Percentiles rank a stretch among this genome's conserved stretches.
Conservation (phyloP, 2,113 vertebrate species). For the Eupsittula cactorum region DNA sequence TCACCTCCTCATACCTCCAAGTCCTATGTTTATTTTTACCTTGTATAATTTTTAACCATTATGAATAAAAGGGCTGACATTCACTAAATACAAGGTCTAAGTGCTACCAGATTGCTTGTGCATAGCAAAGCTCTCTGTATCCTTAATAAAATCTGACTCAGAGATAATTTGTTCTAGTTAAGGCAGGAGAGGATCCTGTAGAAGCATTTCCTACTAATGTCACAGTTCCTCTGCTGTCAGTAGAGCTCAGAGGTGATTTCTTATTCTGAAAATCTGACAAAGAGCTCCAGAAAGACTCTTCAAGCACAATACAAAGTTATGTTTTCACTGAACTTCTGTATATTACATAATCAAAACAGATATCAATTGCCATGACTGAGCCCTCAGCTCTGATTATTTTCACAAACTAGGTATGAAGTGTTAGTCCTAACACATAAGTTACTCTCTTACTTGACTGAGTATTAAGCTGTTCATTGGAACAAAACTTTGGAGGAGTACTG, state of each 20-base stretch:
- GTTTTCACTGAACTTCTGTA: neutral
- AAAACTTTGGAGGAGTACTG: neutral
- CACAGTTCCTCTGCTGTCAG: neutral
- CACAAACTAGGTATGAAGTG: neutral
- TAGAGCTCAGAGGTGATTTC: neutral
- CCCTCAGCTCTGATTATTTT: neutral
- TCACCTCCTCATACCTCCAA: conserved; percentile 3
- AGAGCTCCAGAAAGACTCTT: conserved; percentile 9
- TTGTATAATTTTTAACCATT: conserved; percentile 17
- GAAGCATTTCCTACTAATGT: neutral
- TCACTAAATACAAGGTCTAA: neutral
- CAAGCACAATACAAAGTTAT: neutral
- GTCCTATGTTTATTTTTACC: conserved; percentile 22
- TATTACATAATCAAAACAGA: neutral
- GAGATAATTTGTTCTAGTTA: neutral
- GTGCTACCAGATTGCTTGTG: conserved; percentile 13
- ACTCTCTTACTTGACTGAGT: neutral
- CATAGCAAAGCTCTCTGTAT: neutral
- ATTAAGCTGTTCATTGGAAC: neutral
- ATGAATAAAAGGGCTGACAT: neutral
- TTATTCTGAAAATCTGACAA: neutral
- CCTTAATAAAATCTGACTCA: neutral
- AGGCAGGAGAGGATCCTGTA: neutral
- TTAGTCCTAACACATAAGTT: neutral
- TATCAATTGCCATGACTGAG: neutral